phyloP scores from a whole-genome alignment of 2,888 invertebrate genomes.

The Cistogaster globosa region DNA sequence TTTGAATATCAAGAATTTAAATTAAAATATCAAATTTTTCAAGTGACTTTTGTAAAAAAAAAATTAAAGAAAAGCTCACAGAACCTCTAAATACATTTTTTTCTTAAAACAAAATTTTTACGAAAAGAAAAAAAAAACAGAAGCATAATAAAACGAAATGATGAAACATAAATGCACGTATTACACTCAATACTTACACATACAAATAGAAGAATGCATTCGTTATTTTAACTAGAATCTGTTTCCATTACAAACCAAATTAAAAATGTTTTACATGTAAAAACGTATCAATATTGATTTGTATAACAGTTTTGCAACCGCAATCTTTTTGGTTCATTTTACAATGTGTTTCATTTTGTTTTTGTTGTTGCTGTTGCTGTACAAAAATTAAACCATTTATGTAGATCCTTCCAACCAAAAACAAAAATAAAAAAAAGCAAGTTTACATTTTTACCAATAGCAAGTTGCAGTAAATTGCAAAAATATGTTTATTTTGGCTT shows the following conservation, averaged over 20 bases:
- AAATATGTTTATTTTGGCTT: conserved; percentile 25
- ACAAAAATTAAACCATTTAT: conserved; percentile 27
- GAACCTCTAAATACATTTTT: no score
- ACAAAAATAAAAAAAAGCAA: background rate
- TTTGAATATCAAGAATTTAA: no score
- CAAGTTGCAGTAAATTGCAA: conserved; percentile 43
- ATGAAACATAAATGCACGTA: background rate
- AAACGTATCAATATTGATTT: conserved; percentile 5
- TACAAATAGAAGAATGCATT: no score
- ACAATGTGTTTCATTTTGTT: background rate
- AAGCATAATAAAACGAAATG: no score
- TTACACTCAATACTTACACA: no score
- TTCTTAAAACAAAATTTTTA: background rate
- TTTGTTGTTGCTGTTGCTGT: background rate
- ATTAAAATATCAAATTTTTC: background rate
- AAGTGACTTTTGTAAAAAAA: no score
- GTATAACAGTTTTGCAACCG: conserved; percentile 5
- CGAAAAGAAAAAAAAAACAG: background rate
- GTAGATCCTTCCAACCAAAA: conserved; percentile 10
- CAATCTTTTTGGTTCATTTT: background rate
- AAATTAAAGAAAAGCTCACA: background rate
- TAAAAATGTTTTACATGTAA: no score
- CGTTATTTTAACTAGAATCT: background rate
- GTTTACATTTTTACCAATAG: conserved; percentile 5
- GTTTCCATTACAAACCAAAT: background rate